phyloP scores from a whole-genome alignment of 2,797 vertebrate species.

The Argya squamiceps region DNA sequence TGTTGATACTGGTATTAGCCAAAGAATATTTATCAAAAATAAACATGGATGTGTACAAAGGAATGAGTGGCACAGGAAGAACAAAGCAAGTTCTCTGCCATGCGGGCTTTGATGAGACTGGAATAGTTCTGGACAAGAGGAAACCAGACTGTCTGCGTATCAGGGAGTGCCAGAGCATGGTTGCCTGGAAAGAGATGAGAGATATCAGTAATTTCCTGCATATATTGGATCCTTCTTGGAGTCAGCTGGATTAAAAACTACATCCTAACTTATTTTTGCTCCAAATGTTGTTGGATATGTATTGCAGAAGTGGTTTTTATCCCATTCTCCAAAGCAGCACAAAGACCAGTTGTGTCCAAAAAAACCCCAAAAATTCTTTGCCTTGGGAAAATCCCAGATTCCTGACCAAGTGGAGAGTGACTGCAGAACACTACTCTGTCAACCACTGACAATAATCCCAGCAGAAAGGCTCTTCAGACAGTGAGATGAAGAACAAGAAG shows the following conservation, averaged over 20 bases:
- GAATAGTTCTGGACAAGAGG: background rate
- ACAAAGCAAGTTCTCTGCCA: background rate
- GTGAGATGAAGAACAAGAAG: background rate
- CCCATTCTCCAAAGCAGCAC: background rate
- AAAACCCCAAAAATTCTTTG: background rate
- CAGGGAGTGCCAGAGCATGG: accelerated
- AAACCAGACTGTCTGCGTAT: background rate
- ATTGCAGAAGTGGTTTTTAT: background rate
- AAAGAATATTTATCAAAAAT: background rate
- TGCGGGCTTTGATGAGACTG: background rate
- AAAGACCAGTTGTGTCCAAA: background rate
- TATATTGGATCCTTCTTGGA: background rate
- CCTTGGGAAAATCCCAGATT: background rate
- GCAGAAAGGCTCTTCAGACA: background rate
- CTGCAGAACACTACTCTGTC: background rate
- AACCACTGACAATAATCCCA: background rate
- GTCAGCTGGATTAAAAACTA: background rate
- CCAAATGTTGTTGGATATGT: background rate
- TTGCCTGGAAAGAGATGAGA: background rate
- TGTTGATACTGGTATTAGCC: background rate
- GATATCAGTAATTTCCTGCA: background rate
- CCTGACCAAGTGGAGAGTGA: background rate
- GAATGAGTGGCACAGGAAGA: background rate
- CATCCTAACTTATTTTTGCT: background rate
- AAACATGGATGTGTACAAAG: background rate